Base-by-base conservation (phyloP, 2,888 invertebrate species). In the Clivina fossor region DNA sequence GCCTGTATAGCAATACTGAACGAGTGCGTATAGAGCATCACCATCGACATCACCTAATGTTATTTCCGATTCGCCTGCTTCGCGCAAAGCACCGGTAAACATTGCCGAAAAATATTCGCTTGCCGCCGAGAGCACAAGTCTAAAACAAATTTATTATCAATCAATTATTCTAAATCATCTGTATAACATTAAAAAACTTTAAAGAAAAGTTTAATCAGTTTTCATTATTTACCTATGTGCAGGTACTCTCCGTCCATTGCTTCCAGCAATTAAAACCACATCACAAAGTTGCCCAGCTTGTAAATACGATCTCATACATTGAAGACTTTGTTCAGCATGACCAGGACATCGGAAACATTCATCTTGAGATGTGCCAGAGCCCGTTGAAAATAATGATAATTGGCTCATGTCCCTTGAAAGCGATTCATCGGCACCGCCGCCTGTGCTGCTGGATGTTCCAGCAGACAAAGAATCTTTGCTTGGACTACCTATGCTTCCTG, bases 71-170 rank as follows among this genome's bases (percentile, higher is more conserved):
- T 91, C 85, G 59, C 82, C 84, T 4, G 92, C 83, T 76, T 96
- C 95, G 62, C 86, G 79, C 60, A 96, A 76, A 54, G 89, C 87
- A 55, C 88, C 90, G 19, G 92, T 94, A 71, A 96, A 96, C 95
- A 96, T 96, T 35, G 93, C 93, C 37, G 90, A 87, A 77, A 96
- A 96, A 74, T 96, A 96, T 73, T 93, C 93, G 64, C 93, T 93
- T 56, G 91, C 90, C 35, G 94, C 92, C 64, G 92, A 89, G 61
- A 96, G 79, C 48, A 96, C 90, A 62, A 96, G 77, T 68, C 93
- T 87, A 76, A 53, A 68, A 65, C 53, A 37, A 16, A 16, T 30
- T 15, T 18, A 49, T 37, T 15, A 38, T 22, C 15, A 41, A 18
- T 11, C 5, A 38, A 30, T 16, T 30, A 30, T 18, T 15, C 7